A percentile compares a stretch with the other conserved stretches of the same genome.
Evolutionary conservation across 1,140 invertebrate species (phyloP).

Genomic region (Drosophila trapezifrons): DNA sequence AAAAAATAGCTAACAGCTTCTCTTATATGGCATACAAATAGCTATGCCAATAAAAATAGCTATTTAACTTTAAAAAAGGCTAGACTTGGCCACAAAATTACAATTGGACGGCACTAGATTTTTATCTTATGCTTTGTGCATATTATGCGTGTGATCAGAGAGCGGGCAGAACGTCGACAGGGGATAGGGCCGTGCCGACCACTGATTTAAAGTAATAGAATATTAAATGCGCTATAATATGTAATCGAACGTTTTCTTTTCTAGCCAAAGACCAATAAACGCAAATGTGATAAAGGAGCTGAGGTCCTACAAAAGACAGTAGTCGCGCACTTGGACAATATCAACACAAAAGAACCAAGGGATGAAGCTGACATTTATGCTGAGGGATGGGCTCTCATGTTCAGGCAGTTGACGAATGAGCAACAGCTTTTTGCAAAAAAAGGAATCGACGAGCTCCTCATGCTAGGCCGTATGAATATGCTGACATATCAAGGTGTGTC

Average conservation of each 20-base stretch:
- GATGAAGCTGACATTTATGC: not conserved
- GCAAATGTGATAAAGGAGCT: not conserved
- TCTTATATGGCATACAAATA: too few relatives aligned
- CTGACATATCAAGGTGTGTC: not conserved
- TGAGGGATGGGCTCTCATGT: not conserved
- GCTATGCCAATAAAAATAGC: too few relatives aligned
- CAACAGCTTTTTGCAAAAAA: not conserved
- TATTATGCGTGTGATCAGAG: too few relatives aligned
- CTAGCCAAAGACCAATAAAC: not conserved
- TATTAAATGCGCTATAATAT: not conserved
- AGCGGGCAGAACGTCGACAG: too few relatives aligned
- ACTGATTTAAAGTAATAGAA: not conserved
- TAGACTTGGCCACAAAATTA: too few relatives aligned
- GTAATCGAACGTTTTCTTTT: not conserved
- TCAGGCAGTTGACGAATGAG: not conserved
- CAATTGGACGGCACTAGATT: too few relatives aligned
- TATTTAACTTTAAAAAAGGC: too few relatives aligned
- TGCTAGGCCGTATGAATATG: constrained; percentile 2
- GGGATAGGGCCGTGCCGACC: too few relatives aligned
- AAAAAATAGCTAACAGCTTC: too few relatives aligned
- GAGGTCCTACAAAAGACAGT: not conserved
- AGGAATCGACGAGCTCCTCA: not conserved
- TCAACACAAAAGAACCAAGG: not conserved
- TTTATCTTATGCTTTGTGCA: too few relatives aligned
- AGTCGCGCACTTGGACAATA: not conserved